Evolutionary conservation across 2,888 invertebrate species (phyloP).

Genomic region (Ypsolopha scabrella): DNA sequence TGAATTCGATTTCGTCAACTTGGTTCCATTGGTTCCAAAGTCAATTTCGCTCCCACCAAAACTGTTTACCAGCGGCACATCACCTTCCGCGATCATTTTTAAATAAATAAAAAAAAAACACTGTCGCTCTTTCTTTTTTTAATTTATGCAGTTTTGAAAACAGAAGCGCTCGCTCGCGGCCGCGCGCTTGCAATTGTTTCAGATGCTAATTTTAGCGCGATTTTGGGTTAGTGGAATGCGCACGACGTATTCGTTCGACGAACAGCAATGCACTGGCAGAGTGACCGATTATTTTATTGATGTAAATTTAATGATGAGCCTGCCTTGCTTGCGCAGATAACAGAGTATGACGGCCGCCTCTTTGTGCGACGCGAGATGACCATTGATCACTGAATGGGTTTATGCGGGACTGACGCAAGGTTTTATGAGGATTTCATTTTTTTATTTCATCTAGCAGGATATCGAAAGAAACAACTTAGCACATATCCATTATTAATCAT

Average conservation of each 20-base stretch:
- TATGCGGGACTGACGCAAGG: conserved; percentile 20
- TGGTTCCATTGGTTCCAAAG: conserved; percentile 47
- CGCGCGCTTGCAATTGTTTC: not conserved
- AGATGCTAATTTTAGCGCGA: conserved; percentile 9
- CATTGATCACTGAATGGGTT: conserved; percentile 55
- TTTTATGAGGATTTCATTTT: not conserved
- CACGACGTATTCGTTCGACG: conserved; percentile 24
- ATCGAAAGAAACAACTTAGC: too few relatives aligned
- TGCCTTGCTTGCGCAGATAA: conserved; percentile 33
- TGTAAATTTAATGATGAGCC: conserved; percentile 50
- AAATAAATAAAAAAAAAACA: too few relatives aligned
- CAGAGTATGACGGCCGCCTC: conserved; percentile 30
- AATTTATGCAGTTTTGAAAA: too few relatives aligned
- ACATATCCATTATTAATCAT: too few relatives aligned
- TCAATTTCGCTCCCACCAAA: conserved; percentile 55
- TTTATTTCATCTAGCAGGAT: too few relatives aligned
- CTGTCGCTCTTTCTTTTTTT: not conserved
- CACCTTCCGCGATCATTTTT: conserved; percentile 52
- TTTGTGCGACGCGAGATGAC: conserved; percentile 13
- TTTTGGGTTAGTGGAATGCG: conserved; percentile 2
- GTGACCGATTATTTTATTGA: conserved; percentile 50
- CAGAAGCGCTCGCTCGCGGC: not conserved
- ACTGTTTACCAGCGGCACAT: conserved; percentile 56
- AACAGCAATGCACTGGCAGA: conserved; percentile 38
- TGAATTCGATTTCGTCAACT: conserved; percentile 51